phyloP scores from a whole-genome alignment of 2,797 vertebrate genomes.

The Pseudochromis fuscus region DNA sequence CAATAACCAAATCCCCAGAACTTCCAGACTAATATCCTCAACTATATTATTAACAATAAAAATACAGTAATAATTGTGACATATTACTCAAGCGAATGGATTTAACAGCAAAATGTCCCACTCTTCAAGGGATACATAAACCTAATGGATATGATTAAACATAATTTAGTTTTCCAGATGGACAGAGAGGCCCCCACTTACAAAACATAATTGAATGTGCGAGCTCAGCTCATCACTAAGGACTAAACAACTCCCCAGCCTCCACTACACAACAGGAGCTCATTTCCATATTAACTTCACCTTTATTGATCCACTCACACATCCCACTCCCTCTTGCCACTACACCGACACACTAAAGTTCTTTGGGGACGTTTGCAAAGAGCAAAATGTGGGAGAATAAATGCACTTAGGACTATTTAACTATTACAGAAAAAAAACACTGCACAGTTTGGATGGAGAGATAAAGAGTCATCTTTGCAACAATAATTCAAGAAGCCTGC shows the following conservation, averaged over 20 bases:
- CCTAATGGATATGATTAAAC: conserved; percentile 78
- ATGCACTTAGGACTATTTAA: conserved; percentile 13
- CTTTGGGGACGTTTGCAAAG: conserved; percentile 30
- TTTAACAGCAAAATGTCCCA: conserved; percentile 60
- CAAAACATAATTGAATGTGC: conserved; percentile 77
- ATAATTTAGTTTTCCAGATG: conserved; percentile 78
- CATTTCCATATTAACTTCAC: conserved; percentile 76
- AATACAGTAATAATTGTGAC: conserved; percentile 44
- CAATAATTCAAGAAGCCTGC: conserved; percentile 30
- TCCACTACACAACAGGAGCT: conserved; percentile 66
- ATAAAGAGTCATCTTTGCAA: conserved; percentile 23
- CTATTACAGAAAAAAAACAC: conserved; percentile 1
- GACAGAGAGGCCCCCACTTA: conserved; percentile 66
- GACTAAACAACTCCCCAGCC: conserved; percentile 74
- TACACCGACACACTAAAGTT: conserved; percentile 28
- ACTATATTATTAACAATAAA: conserved; percentile 45
- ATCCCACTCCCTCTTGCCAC: conserved; percentile 11
- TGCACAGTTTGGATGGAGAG: conserved; percentile 1
- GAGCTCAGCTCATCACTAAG: conserved; percentile 72
- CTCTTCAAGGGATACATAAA: conserved; percentile 69
- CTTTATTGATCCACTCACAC: conserved; percentile 67
- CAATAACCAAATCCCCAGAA: conserved; percentile 33
- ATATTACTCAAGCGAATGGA: conserved; percentile 51
- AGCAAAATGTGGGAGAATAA: not conserved
- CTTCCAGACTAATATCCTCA: conserved; percentile 16